A percentile compares a stretch with the other conserved stretches of the same genome.
Evolutionary conservation across 2,888 invertebrate species (phyloP).

Genomic region (Priocnemis perturbator): DNA sequence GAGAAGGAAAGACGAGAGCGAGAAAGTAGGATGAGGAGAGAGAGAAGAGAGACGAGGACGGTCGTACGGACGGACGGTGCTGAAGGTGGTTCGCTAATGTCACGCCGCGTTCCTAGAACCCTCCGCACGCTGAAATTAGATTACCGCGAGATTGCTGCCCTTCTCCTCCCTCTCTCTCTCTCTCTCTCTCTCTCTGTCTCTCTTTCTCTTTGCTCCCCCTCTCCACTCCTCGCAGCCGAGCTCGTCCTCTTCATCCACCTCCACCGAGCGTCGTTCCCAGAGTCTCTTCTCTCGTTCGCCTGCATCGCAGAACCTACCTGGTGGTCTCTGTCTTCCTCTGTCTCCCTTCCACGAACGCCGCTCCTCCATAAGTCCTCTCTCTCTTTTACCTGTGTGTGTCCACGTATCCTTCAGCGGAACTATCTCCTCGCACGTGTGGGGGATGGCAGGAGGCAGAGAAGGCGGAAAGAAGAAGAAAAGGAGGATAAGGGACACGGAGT

Average conservation of each 20-base stretch:
- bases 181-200: slow-evolving; percentile 24
- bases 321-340: slow-evolving; percentile 49
- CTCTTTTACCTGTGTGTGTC: slow-evolving; percentile 25
- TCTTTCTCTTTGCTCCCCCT: slow-evolving; percentile 27
- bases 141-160: slow-evolving; percentile 72
- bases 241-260: slow-evolving; percentile 47
- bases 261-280: slow-evolving; percentile 56
- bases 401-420: slow-evolving; percentile 14
- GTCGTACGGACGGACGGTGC: slow-evolving; percentile 51
- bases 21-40: slow-evolving; percentile 15
- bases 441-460: neutral
- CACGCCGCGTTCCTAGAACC: slow-evolving; percentile 72
- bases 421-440: neutral
- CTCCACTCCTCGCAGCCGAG: neutral
- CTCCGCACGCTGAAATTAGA: slow-evolving; percentile 74
- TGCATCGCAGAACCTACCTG: slow-evolving; percentile 52
- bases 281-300: slow-evolving; percentile 58
- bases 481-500: neutral
- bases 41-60: slow-evolving; percentile 31
- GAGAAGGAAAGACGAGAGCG: slow-evolving; percentile 39
- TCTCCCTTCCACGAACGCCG: slow-evolving; percentile 13
- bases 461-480: neutral
- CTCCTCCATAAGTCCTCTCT: slow-evolving; percentile 13
- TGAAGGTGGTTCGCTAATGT: slow-evolving; percentile 69
- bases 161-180: slow-evolving; percentile 49